A percentile compares a stretch with the other conserved stretches of the same genome.
These are phyloP conservation scores for Lagopus muta DNA, from an alignment of 2,113 vertebrate genomes.

Conservation along the genomic window DNA sequence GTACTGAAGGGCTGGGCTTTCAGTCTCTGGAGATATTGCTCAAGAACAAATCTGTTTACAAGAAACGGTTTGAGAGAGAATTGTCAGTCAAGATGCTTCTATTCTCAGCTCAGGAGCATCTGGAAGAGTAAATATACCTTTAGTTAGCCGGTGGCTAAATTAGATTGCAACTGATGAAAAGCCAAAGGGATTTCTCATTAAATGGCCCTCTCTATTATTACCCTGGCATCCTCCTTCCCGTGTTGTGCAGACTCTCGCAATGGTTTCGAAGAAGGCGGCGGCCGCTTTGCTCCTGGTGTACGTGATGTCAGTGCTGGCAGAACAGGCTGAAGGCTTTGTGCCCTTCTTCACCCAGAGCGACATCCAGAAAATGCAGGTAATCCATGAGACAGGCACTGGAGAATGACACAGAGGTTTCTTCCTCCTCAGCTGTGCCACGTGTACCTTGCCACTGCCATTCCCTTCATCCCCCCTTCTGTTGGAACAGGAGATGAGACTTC, in stretches of 20 bases:
- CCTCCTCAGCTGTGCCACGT: background rate
- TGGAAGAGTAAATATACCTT: slow-evolving; percentile 42
- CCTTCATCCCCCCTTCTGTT: background rate
- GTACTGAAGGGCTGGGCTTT: background rate
- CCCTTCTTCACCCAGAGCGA: slow-evolving; percentile 86
- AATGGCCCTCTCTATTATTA: background rate
- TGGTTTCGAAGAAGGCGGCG: slow-evolving; percentile 72
- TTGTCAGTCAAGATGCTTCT: slow-evolving; percentile 31
- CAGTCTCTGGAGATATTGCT: background rate
- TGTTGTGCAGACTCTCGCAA: background rate
- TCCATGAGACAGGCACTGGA: rapidly evolving
- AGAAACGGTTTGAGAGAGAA: background rate
- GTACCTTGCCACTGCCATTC: rapidly evolving
- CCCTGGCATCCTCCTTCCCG: background rate
- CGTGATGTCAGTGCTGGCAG: slow-evolving; percentile 74
- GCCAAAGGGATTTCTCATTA: background rate
- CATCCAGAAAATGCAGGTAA: slow-evolving; percentile 83
- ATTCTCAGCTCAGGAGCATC: slow-evolving; percentile 39
- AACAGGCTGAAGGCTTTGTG: slow-evolving; percentile 80
- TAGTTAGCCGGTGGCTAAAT: background rate
- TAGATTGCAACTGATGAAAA: background rate
- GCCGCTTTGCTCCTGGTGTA: slow-evolving; percentile 75
- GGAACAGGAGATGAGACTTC: background rate
- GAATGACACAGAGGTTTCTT: background rate
- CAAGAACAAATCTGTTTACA: slow-evolving; percentile 48